phyloP scores from a whole-genome alignment of 2,888 invertebrate genomes.

The Cryptocephalus primarius region DNA sequence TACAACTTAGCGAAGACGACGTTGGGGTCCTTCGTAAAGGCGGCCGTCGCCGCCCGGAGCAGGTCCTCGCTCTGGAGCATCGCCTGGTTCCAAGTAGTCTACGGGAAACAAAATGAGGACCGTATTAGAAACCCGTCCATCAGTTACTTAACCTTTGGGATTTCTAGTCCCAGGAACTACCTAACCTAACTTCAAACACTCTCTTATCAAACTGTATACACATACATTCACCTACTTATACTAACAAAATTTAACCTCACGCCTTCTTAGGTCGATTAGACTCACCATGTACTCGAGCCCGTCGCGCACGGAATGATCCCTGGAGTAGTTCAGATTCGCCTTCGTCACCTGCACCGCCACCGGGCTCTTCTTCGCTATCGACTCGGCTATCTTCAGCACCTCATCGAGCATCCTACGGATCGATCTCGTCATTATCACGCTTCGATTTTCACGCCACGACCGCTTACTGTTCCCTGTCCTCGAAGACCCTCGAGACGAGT shows the following conservation, averaged over 20 bases:
- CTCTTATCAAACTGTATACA: too few relatives aligned
- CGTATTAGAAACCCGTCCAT: too few relatives aligned
- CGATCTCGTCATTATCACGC: background rate
- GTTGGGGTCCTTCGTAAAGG: constrained; percentile 56
- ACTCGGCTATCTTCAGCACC: constrained; percentile 62
- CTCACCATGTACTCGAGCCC: constrained; percentile 87
- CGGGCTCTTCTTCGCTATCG: constrained; percentile 83
- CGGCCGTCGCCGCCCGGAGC: constrained; percentile 65
- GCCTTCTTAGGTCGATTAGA: constrained; percentile 13
- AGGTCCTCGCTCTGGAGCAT: constrained; percentile 89
- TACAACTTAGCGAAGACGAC: constrained; percentile 63
- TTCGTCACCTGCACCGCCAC: constrained; percentile 92
- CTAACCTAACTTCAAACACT: too few relatives aligned
- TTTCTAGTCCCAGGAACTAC: too few relatives aligned
- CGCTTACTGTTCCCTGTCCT: constrained; percentile 53
- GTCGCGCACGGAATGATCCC: constrained; percentile 78
- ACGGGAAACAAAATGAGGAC: too few relatives aligned
- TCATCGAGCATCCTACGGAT: constrained; percentile 54
- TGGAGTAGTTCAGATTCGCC: constrained; percentile 68
- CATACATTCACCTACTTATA: too few relatives aligned
- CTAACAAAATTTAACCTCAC: too few relatives aligned
- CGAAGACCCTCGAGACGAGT: constrained; percentile 66
- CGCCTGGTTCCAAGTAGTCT: constrained; percentile 74
- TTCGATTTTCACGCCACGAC: background rate
- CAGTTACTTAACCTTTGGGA: too few relatives aligned